A percentile compares a stretch with the other conserved stretches of the same genome.
These are phyloP conservation scores for Microplitis demolitor DNA, from an alignment of 1,140 invertebrate species.

Conservation along the genomic window DNA sequence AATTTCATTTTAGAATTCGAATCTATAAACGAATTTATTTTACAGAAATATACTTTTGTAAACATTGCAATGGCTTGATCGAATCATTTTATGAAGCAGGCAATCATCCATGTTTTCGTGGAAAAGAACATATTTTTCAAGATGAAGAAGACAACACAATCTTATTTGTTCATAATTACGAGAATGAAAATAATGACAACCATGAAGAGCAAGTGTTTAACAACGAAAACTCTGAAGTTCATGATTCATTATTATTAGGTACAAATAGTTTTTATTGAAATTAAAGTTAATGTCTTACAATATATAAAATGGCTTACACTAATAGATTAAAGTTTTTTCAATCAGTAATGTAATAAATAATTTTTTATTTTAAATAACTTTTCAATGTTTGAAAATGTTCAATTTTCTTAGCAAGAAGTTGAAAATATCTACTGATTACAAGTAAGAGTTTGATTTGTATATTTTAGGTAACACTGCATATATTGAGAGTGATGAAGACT, in stretches of 20 bases:
- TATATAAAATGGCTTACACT: background rate
- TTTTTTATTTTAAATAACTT: background rate
- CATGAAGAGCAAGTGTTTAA: background rate
- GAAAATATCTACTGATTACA: background rate
- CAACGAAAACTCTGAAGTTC: background rate
- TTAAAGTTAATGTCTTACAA: background rate
- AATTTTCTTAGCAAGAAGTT: too few relatives aligned
- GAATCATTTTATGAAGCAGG: background rate
- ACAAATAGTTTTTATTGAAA: background rate
- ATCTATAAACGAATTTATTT: background rate
- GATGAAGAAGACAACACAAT: background rate
- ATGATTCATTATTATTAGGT: background rate
- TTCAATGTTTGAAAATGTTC: background rate
- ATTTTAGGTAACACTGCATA: background rate
- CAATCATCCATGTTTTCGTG: background rate
- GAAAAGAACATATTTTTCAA: background rate
- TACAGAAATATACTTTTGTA: background rate
- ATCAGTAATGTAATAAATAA: too few relatives aligned
- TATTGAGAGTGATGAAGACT: background rate
- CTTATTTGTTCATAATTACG: background rate
- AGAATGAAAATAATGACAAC: background rate
- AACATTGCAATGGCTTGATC: background rate
- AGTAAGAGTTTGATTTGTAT: background rate
- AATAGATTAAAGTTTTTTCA: background rate
- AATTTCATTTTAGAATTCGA: background rate